Conservation (phyloP, 1,140 invertebrate genomes). For the Drosophila setifemur region DNA sequence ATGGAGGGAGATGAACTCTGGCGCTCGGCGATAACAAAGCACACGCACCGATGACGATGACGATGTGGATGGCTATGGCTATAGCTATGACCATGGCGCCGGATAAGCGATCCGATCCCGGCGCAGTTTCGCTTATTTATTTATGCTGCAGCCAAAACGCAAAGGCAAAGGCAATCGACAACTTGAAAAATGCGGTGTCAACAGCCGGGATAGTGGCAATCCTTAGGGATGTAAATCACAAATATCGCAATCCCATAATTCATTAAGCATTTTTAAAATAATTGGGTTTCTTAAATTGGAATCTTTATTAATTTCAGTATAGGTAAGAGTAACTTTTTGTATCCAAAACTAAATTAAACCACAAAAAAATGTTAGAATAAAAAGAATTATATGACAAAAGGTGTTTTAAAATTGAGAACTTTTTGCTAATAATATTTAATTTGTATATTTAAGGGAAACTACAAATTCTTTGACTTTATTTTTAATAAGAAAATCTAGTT, state of each 20-base stretch:
- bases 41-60: conserved; percentile 20
- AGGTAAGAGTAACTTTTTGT: not conserved
- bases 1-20: conserved; percentile 6
- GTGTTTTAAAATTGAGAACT: too few relatives aligned
- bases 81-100: conserved; percentile 19
- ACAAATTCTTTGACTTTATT: too few relatives aligned
- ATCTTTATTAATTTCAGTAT: too few relatives aligned
- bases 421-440: too few relatives aligned
- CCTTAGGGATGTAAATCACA: not conserved
- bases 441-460: too few relatives aligned
- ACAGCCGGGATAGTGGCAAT: not conserved
- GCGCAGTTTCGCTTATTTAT: conserved; percentile 56
- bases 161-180: conserved; percentile 17
- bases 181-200: conserved; percentile 55
- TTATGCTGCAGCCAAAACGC: conserved; percentile 54
- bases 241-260: not conserved
- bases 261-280: not conserved
- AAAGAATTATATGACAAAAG: too few relatives aligned
- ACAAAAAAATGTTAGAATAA: too few relatives aligned
- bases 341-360: not conserved
- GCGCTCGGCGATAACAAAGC: conserved; percentile 47
- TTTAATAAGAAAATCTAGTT: too few relatives aligned
- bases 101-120: conserved; percentile 20
- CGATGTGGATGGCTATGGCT: conserved; percentile 9
- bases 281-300: too few relatives aligned